Evolutionary conservation across 2,113 vertebrate species (phyloP).

Genomic region (Cebus imitator): DNA sequence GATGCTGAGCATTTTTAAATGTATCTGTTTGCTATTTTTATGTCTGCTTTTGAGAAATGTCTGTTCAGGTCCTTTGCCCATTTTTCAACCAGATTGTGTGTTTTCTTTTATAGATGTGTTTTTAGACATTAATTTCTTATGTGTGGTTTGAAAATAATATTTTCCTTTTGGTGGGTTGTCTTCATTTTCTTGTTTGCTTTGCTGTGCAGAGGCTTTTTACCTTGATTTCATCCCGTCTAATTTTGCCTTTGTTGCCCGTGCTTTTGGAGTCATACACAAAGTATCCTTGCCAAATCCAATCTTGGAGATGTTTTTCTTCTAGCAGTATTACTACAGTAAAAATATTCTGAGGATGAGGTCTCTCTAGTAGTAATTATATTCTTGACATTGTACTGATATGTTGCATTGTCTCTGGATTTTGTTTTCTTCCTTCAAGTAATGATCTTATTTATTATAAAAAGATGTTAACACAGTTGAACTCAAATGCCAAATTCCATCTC

Average conservation of each 20-base stretch:
- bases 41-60: neutral
- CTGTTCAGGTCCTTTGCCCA: neutral
- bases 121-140: neutral
- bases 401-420: neutral
- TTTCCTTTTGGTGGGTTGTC: neutral
- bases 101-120: neutral
- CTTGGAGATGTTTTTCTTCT: neutral
- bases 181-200: neutral
- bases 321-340: neutral
- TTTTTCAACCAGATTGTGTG: neutral
- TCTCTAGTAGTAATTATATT: neutral
- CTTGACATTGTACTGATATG: neutral
- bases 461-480: neutral
- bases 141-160: neutral
- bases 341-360: neutral
- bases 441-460: neutral
- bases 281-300: neutral
- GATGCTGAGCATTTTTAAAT: neutral
- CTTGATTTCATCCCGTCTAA: neutral
- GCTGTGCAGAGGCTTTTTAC: neutral
- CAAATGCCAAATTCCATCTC: neutral
- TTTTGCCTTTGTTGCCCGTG: neutral
- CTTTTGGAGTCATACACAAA: neutral
- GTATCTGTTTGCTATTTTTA: neutral
- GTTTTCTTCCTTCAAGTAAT: neutral